phyloP scores from a whole-genome alignment of 1,140 invertebrate genomes.

The Aleiodes sp. region DNA sequence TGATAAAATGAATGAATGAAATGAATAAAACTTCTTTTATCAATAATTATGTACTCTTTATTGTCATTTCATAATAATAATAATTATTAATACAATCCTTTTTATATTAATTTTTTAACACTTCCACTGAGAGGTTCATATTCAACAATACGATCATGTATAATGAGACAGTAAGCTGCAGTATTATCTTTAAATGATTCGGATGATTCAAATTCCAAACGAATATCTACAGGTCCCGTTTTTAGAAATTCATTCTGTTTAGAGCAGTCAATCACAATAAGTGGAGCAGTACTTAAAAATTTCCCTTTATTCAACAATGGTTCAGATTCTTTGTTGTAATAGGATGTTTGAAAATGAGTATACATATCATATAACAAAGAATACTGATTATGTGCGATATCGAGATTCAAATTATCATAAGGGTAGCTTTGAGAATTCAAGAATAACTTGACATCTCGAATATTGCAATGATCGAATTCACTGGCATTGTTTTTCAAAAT shows the following conservation, averaged over 20 bases:
- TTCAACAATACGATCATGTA: background rate
- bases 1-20: too few relatives aligned
- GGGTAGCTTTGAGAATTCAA: slow-evolving; percentile 50
- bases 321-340: slow-evolving; percentile 30
- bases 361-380: slow-evolving; percentile 46
- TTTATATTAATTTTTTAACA: background rate
- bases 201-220: background rate
- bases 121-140: background rate
- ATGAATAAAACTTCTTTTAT: too few relatives aligned
- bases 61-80: too few relatives aligned
- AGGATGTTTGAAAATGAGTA: slow-evolving; percentile 41
- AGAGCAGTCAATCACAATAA: too few relatives aligned
- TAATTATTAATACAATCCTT: too few relatives aligned
- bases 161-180: background rate
- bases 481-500: background rate
- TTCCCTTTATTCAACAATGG: background rate
- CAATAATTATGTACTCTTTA: too few relatives aligned
- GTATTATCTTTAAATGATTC: background rate
- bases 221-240: slow-evolving; percentile 32
- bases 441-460: slow-evolving; percentile 44
- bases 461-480: slow-evolving; percentile 41
- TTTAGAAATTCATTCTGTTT: too few relatives aligned
- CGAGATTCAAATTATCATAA: slow-evolving; percentile 46
- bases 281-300: too few relatives aligned
- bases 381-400: slow-evolving; percentile 44